These are phyloP conservation scores for Brachionus manjavacas DNA, from an alignment of 1,140 invertebrate species.

Conservation along the genomic window DNA sequence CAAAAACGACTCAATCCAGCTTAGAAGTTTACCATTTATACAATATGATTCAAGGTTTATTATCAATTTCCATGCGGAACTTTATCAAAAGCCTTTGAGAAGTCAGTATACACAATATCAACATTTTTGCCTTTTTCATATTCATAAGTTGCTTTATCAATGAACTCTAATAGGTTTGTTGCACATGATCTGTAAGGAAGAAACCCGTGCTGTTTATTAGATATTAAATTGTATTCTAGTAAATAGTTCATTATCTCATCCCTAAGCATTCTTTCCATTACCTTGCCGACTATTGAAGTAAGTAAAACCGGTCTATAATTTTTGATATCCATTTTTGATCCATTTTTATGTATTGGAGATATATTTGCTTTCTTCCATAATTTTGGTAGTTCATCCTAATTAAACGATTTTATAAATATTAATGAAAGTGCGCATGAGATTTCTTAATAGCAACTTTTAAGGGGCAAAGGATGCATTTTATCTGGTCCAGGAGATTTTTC, in stretches of 20 bases:
- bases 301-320: conserved; percentile 41
- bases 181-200: background rate
- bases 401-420: conserved; percentile 6
- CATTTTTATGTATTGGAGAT: conserved; percentile 36
- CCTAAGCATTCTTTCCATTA: conserved; percentile 18
- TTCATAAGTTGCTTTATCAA: background rate
- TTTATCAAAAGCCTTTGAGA: background rate
- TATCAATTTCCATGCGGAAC: background rate
- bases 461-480: background rate
- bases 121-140: background rate
- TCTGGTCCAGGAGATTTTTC: too few relatives aligned
- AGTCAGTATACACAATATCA: background rate
- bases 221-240: conserved; percentile 6
- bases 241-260: conserved; percentile 4
- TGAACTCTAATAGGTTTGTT: background rate
- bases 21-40: background rate
- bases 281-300: background rate
- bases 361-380: conserved; percentile 37
- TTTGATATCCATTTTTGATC: background rate
- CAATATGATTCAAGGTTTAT: background rate
- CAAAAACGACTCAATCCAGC: background rate
- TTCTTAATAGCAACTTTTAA: background rate
- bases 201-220: background rate
- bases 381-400: too few relatives aligned
- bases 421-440: background rate